Evolutionary conservation across 2,113 vertebrate genomes (phyloP).

Genomic region (Hoplias malabaricus): DNA sequence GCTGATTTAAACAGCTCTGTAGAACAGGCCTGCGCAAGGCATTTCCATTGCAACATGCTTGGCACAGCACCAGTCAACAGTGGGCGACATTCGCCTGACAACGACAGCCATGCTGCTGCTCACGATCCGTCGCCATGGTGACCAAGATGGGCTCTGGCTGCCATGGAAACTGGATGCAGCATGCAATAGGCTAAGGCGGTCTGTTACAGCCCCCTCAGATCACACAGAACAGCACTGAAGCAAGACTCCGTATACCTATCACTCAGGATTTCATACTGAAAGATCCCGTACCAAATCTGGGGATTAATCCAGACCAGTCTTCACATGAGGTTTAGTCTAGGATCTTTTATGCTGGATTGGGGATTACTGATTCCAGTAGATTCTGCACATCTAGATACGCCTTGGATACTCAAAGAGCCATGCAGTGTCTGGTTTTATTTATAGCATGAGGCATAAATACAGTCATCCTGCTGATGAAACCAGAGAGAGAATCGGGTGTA

Average conservation of each 20-base stretch:
- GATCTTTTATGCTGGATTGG: background rate
- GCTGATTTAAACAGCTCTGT: background rate
- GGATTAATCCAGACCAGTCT: background rate
- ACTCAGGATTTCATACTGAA: background rate
- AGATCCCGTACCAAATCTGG: background rate
- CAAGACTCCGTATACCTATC: background rate
- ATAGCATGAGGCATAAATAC: background rate
- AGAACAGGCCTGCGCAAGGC: background rate
- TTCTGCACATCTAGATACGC: too few relatives aligned
- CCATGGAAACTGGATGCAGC: conserved; percentile 47
- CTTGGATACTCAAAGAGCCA: background rate
- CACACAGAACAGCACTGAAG: background rate
- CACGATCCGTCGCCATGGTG: conserved; percentile 35
- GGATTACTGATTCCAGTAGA: background rate
- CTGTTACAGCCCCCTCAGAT: conserved; percentile 20
- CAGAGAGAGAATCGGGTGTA: background rate
- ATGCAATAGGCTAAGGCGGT: conserved; percentile 33
- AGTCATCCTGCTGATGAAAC: background rate
- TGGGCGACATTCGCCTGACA: conserved; percentile 12
- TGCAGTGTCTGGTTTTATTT: background rate
- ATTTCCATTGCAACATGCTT: background rate
- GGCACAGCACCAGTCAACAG: conserved; percentile 6
- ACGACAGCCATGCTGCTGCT: conserved; percentile 27
- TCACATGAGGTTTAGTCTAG: too few relatives aligned
- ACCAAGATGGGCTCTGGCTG: conserved; percentile 43